A percentile compares a stretch with the other conserved stretches of the same genome.
Conservation (phyloP, 2,888 invertebrate genomes). For the Eubasilissa splendida region DNA sequence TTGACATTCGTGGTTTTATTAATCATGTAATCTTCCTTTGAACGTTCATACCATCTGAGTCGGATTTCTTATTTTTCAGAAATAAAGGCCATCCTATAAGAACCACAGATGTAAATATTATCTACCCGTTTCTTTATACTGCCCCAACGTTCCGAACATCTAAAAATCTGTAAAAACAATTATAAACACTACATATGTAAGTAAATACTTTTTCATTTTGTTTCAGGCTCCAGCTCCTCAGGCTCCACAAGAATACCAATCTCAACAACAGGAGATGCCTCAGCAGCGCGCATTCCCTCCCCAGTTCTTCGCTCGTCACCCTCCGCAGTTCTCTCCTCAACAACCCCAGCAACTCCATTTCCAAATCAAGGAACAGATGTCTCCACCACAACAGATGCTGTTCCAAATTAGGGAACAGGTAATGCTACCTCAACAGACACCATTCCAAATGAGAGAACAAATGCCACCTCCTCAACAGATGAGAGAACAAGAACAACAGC, state of each 20-base stretch:
- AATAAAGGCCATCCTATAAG: too few species aligned
- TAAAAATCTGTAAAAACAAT: too few species aligned
- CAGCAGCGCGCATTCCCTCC: constrained; percentile 42
- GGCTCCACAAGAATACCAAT: constrained; percentile 50
- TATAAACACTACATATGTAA: background rate
- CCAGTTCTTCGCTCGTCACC: constrained; percentile 40
- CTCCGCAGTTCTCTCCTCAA: constrained; percentile 55
- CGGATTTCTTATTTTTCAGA: too few species aligned
- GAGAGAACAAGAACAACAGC: constrained; percentile 23
- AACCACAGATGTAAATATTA: too few species aligned
- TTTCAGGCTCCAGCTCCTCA: constrained; percentile 58
- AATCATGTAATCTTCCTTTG: too few species aligned
- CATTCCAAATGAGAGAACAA: constrained; percentile 38
- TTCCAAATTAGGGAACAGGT: constrained; percentile 33
- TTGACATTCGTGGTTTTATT: too few species aligned
- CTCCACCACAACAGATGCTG: constrained; percentile 31
- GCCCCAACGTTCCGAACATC: too few species aligned
- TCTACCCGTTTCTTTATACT: too few species aligned
- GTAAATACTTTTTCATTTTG: constrained; percentile 11
- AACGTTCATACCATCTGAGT: too few species aligned
- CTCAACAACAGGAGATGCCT: constrained; percentile 36
- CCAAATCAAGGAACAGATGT: constrained; percentile 35
- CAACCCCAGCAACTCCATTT: constrained; percentile 44
- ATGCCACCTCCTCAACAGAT: constrained; percentile 8
- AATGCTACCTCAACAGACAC: constrained; percentile 12